These are phyloP conservation scores for Lampris megalopsis DNA, from an alignment of 2,113 vertebrate genomes.

Conservation along the genomic window DNA sequence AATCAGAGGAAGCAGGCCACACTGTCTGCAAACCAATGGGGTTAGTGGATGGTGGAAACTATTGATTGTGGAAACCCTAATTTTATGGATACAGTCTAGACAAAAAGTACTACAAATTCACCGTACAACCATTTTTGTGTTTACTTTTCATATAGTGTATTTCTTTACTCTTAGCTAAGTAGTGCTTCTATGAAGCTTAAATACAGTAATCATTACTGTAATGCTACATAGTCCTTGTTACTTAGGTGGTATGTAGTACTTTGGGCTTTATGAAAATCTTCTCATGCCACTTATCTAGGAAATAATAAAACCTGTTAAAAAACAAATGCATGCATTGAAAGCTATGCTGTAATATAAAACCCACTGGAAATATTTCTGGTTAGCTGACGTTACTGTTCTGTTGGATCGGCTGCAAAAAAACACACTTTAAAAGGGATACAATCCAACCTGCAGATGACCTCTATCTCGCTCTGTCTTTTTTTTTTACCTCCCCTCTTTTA, in stretches of 20 bases:
- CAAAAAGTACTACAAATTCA: not conserved
- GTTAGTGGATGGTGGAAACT: slow-evolving; percentile 30
- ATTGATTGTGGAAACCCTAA: slow-evolving; percentile 29
- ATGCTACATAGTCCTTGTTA: too few relatives aligned
- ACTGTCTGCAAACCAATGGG: slow-evolving; percentile 36
- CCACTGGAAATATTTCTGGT: slow-evolving; percentile 15
- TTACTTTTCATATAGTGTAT: too few relatives aligned
- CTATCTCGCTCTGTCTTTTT: slow-evolving; percentile 1
- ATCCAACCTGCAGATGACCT: slow-evolving; percentile 36
- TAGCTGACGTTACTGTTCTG: slow-evolving; percentile 24
- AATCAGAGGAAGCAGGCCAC: slow-evolving; percentile 56
- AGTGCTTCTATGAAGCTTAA: too few relatives aligned
- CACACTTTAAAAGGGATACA: slow-evolving; percentile 56
- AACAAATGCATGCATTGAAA: not conserved
- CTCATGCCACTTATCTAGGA: too few relatives aligned
- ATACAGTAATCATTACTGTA: too few relatives aligned
- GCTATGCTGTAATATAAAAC: not conserved
- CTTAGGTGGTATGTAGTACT: too few relatives aligned
- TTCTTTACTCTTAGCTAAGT: too few relatives aligned
- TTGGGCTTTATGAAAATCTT: too few relatives aligned
- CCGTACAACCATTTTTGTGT: not conserved
- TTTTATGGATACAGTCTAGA: not conserved
- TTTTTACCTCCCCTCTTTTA: not conserved
- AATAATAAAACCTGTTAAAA: too few relatives aligned
- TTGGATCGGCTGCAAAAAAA: slow-evolving; percentile 53